These are phyloP conservation scores for Lissonota sp. DNA, from an alignment of 2,888 invertebrate genomes.

Conservation along the genomic window DNA sequence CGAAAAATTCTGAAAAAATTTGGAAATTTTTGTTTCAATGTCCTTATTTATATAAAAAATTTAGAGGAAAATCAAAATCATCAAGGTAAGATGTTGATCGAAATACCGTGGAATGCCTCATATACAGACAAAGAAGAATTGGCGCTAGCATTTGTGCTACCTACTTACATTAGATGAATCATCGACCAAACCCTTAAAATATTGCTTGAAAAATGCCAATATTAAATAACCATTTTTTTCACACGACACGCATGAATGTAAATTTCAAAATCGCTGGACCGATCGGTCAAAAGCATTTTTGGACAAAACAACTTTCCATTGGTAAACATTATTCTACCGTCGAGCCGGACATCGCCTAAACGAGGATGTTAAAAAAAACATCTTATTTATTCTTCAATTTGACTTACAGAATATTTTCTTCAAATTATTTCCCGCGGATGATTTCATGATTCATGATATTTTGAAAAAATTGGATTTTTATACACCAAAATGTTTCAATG, in stretches of 20 bases:
- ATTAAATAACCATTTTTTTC: background rate
- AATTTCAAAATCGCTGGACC: constrained; percentile 24
- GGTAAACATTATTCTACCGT: constrained; percentile 6
- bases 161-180: constrained; percentile 79
- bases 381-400: too few relatives aligned
- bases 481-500: too few relatives aligned
- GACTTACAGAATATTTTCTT: too few relatives aligned
- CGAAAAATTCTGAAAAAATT: too few relatives aligned
- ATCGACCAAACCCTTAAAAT: constrained; percentile 78
- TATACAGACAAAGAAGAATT: constrained; percentile 67
- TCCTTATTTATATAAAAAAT: too few relatives aligned
- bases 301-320: constrained; percentile 38
- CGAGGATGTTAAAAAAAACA: background rate
- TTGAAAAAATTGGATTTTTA: too few relatives aligned
- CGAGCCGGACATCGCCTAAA: constrained; percentile 25
- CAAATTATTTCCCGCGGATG: too few relatives aligned
- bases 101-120: too few relatives aligned
- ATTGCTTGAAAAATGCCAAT: constrained; percentile 38
- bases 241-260: constrained; percentile 4
- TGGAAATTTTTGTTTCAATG: too few relatives aligned
- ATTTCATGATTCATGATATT: too few relatives aligned
- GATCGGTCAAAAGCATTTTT: constrained; percentile 16
- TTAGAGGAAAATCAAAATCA: too few relatives aligned
- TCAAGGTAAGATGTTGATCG: too few relatives aligned
- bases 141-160: constrained; percentile 76